Percentiles rank a stretch among this genome's conserved stretches.
These are phyloP conservation scores for Octopus bimaculoides DNA, from an alignment of 1,140 invertebrate species.

Conservation along the genomic window DNA sequence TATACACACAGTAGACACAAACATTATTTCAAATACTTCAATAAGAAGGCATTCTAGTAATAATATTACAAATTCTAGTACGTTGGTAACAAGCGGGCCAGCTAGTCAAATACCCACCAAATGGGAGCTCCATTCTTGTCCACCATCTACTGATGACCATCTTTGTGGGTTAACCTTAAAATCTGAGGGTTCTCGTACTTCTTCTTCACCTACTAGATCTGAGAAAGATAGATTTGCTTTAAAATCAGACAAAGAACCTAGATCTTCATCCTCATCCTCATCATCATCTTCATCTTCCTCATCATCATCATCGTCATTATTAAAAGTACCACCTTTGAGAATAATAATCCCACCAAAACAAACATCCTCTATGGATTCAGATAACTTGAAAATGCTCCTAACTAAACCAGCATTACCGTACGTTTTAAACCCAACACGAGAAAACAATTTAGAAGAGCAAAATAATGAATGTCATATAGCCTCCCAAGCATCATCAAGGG, in stretches of 20 bases:
- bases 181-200: constrained; percentile 18
- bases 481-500: constrained; percentile 10
- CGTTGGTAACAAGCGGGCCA: neutral
- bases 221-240: constrained; percentile 27
- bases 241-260: constrained; percentile 28
- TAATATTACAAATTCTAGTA: neutral
- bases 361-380: constrained; percentile 31
- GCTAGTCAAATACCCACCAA: constrained; percentile 12
- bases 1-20: constrained; percentile 6
- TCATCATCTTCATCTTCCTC: neutral
- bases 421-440: constrained; percentile 47
- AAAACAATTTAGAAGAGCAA: constrained; percentile 22
- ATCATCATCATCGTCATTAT: constrained; percentile 33
- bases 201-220: constrained; percentile 22
- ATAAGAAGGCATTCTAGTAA: constrained; percentile 2
- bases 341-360: constrained; percentile 49
- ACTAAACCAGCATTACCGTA: constrained; percentile 45
- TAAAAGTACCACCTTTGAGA: constrained; percentile 51
- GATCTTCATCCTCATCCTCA: constrained; percentile 13
- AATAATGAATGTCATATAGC: constrained; percentile 8
- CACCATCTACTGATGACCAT: constrained; percentile 23
- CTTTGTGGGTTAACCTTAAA: constrained; percentile 20
- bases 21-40: neutral
- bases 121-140: constrained; percentile 27
- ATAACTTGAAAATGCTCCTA: constrained; percentile 32